Conservation (phyloP, 2,888 invertebrate genomes). For the Eretmocerus hayati region DNA sequence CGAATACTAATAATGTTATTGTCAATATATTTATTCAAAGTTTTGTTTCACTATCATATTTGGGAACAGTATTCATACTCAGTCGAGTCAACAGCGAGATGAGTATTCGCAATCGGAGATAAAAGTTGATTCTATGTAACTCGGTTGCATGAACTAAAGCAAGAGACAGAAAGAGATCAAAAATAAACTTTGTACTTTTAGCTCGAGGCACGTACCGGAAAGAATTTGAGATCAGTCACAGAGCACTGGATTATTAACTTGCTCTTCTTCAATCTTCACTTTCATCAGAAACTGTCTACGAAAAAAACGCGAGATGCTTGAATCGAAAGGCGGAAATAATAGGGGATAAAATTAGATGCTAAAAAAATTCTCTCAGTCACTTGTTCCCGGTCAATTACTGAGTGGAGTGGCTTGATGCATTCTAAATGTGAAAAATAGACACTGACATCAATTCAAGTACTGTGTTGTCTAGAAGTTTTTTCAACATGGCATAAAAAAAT, state of each 20-base stretch:
- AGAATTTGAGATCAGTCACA: constrained; percentile 44
- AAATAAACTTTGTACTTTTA: constrained; percentile 35
- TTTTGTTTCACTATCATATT: too few species aligned
- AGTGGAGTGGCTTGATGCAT: constrained; percentile 16
- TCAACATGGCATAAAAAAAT: too few species aligned
- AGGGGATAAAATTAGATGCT: constrained; percentile 21
- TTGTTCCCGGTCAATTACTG: constrained; percentile 5
- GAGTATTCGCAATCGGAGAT: too few species aligned
- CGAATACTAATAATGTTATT: too few species aligned
- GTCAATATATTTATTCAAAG: too few species aligned
- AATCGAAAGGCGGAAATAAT: constrained; percentile 15
- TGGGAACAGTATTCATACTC: too few species aligned
- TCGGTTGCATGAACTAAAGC: too few species aligned
- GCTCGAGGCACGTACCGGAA: constrained; percentile 44
- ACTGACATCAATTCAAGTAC: too few species aligned
- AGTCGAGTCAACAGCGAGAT: too few species aligned
- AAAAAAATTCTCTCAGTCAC: constrained; percentile 12
- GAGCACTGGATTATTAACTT: constrained; percentile 37
- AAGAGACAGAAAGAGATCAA: neutral
- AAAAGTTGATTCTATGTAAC: too few species aligned
- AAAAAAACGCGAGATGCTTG: constrained; percentile 31
- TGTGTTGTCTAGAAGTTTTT: too few species aligned
- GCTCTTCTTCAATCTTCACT: constrained; percentile 33
- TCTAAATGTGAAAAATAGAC: constrained; percentile 21
- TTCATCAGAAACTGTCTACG: constrained; percentile 31